Evolutionary conservation across 2,888 invertebrate genomes (phyloP).

Genomic region (Auanema sp.): DNA sequence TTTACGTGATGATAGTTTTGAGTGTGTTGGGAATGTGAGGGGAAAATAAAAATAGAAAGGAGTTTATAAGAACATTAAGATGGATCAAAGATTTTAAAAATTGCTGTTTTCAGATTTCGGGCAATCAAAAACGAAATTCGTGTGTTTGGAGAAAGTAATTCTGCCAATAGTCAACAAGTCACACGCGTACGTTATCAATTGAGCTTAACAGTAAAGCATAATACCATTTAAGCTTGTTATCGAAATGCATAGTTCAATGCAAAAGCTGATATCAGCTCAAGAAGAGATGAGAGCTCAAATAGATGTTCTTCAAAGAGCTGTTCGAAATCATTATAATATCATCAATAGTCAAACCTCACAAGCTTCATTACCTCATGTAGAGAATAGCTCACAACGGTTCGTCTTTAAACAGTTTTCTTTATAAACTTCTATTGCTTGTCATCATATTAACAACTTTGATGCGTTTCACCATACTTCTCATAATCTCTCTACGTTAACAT

Average conservation of each 20-base stretch:
- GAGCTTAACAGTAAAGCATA: not conserved
- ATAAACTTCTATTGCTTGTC: too few species aligned
- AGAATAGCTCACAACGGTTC: too few species aligned
- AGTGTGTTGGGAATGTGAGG: not conserved
- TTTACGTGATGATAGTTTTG: too few species aligned
- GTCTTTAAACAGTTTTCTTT: too few species aligned
- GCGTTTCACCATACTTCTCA: too few species aligned
- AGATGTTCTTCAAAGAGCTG: constrained; percentile 61
- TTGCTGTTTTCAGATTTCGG: constrained; percentile 53
- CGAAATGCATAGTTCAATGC: constrained; percentile 63
- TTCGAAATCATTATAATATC: constrained; percentile 55
- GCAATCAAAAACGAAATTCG: constrained; percentile 62
- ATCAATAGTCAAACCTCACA: constrained; percentile 6
- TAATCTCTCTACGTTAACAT: too few species aligned
- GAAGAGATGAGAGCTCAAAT: constrained; percentile 63
- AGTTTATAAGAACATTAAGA: too few species aligned
- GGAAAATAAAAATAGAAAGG: too few species aligned
- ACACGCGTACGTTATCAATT: constrained; percentile 40
- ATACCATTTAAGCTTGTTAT: constrained; percentile 48
- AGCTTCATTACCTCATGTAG: too few species aligned
- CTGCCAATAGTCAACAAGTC: constrained; percentile 56
- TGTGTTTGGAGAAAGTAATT: constrained; percentile 57
- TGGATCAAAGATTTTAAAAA: too few species aligned
- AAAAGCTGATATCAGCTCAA: constrained; percentile 54
- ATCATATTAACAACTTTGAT: too few species aligned